Percentiles rank a stretch among this genome's conserved stretches.
Conservation (phyloP, 2,113 vertebrate species). For the Lagopus muta region DNA sequence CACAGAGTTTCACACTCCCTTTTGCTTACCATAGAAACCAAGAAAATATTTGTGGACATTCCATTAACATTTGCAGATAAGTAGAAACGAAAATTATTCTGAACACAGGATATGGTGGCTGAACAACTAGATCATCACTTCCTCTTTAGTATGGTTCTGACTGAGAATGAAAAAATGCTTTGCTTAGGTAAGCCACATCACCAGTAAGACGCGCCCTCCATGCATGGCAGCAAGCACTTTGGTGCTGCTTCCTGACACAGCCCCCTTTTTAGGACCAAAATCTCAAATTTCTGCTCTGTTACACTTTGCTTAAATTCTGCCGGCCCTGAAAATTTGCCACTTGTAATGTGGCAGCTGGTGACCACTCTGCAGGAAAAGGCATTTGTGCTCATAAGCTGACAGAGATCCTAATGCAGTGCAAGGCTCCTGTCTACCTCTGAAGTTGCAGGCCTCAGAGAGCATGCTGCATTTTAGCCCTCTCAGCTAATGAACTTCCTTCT, state of each 20-base stretch:
- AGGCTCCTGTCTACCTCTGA: background rate
- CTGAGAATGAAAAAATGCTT: constrained; percentile 46
- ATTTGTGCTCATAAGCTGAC: rapidly evolving
- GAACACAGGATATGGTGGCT: constrained; percentile 76
- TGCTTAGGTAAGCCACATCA: constrained; percentile 40
- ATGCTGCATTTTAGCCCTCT: background rate
- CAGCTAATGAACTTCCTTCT: background rate
- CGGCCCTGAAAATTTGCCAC: background rate
- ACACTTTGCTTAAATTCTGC: background rate
- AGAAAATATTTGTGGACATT: constrained; percentile 81
- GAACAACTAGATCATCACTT: constrained; percentile 62
- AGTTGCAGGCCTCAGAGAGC: background rate
- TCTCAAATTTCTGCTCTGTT: background rate
- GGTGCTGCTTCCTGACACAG: background rate
- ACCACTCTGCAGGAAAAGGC: background rate
- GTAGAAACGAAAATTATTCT: constrained; percentile 78
- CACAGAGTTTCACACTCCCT: constrained; percentile 41
- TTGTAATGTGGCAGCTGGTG: background rate
- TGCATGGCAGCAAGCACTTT: background rate
- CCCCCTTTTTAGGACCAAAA: background rate
- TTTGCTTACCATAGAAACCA: constrained; percentile 78
- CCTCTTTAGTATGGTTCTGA: constrained; percentile 59
- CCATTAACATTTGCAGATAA: constrained; percentile 77
- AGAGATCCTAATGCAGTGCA: background rate
- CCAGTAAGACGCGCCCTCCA: background rate